Percentiles rank a stretch among this genome's conserved stretches.
phyloP scores from a whole-genome alignment of 2,797 vertebrate species.

The Galaxias olidus region DNA sequence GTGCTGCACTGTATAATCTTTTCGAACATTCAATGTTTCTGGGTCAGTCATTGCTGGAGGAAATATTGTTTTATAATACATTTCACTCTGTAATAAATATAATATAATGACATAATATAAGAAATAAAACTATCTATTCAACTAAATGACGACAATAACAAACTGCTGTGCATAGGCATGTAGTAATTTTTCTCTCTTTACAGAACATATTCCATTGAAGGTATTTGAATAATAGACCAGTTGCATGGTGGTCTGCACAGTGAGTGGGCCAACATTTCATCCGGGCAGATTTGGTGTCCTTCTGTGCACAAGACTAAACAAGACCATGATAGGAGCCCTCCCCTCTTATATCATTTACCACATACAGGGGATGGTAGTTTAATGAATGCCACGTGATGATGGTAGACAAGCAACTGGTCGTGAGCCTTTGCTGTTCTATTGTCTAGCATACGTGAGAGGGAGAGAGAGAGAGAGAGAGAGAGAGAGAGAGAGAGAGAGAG shows the following conservation, averaged over 20 bases:
- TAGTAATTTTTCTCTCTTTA: neutral
- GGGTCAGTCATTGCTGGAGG: too few species aligned
- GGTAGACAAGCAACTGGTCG: constrained; percentile 58
- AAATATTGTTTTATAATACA: too few species aligned
- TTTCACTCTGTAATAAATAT: too few species aligned
- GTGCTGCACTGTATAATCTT: too few species aligned
- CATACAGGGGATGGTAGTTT: constrained; percentile 35
- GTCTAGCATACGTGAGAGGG: constrained; percentile 48
- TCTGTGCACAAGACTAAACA: constrained; percentile 45
- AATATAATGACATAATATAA: too few species aligned
- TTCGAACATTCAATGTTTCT: too few species aligned
- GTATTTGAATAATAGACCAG: constrained; percentile 11
- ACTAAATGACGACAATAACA: too few species aligned
- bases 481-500: constrained; percentile 43
- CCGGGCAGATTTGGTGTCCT: constrained; percentile 32
- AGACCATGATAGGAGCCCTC: constrained; percentile 27
- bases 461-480: constrained; percentile 36
- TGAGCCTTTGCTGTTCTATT: constrained; percentile 63
- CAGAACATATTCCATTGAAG: constrained; percentile 18
- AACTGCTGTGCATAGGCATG: neutral
- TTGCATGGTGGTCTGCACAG: constrained; percentile 20
- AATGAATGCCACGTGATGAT: constrained; percentile 35
- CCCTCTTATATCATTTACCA: constrained; percentile 44
- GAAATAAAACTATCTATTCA: too few species aligned
- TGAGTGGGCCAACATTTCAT: constrained; percentile 25